These are phyloP conservation scores for Thymelicus lineola DNA, from an alignment of 2,888 invertebrate species.

Conservation along the genomic window DNA sequence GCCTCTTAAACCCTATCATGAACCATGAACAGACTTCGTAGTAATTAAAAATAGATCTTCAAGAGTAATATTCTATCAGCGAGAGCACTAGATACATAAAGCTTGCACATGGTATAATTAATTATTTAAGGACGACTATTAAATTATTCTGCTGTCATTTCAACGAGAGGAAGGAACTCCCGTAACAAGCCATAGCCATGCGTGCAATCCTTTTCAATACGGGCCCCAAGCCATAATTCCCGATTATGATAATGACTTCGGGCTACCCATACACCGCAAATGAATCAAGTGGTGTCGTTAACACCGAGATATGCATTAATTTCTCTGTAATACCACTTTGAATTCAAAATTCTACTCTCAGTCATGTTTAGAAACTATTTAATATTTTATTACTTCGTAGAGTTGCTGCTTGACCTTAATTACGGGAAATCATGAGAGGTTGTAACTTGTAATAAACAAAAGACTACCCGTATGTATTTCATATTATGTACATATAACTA, in stretches of 20 bases:
- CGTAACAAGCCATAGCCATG: slow-evolving; percentile 58
- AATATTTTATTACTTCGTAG: slow-evolving; percentile 1
- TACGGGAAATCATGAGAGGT: not conserved
- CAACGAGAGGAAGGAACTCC: slow-evolving; percentile 50
- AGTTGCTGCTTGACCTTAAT: not conserved
- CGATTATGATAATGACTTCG: slow-evolving; percentile 61
- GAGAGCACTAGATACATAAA: not conserved
- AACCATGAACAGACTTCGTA: not conserved
- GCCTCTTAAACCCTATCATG: too few relatives aligned
- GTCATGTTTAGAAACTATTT: slow-evolving; percentile 9
- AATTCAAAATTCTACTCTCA: slow-evolving; percentile 18
- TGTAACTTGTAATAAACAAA: not conserved
- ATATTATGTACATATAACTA: too few relatives aligned
- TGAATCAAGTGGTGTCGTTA: slow-evolving; percentile 46
- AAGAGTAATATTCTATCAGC: not conserved
- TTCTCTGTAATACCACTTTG: slow-evolving; percentile 25
- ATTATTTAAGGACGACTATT: slow-evolving; percentile 10
- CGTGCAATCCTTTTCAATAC: slow-evolving; percentile 56
- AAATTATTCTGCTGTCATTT: slow-evolving; percentile 45
- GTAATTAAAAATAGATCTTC: not conserved
- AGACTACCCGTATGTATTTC: too few relatives aligned
- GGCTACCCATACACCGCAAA: slow-evolving; percentile 48
- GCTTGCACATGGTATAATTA: slow-evolving; percentile 4
- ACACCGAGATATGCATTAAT: slow-evolving; percentile 49
- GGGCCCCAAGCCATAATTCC: slow-evolving; percentile 51